A percentile compares a stretch with the other conserved stretches of the same genome.
phyloP scores from a whole-genome alignment of 1,140 invertebrate species.

The Argopecten irradians region DNA sequence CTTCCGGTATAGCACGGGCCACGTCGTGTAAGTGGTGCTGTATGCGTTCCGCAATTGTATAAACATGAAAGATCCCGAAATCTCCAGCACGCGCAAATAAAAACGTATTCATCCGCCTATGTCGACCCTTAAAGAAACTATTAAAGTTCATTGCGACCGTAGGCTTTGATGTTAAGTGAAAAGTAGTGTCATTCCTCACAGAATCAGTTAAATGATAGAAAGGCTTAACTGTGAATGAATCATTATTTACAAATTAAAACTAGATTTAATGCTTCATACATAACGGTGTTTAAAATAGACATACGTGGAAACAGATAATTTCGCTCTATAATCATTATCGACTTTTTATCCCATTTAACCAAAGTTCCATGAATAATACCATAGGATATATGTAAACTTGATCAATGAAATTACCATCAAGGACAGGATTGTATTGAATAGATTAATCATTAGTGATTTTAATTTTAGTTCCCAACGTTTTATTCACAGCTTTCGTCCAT shows the following conservation, averaged over 20 bases:
- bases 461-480: too few relatives aligned
- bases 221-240: not conserved
- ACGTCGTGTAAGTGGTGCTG: not conserved
- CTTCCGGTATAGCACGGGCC: not conserved
- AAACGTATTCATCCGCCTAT: not conserved
- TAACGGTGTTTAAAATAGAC: not conserved
- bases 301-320: not conserved
- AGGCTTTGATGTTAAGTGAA: conserved; percentile 8
- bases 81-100: conserved; percentile 6
- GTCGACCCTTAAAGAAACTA: not conserved
- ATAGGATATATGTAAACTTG: not conserved
- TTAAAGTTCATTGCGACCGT: not conserved
- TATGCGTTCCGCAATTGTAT: not conserved
- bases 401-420: not conserved
- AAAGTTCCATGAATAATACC: not conserved
- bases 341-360: not conserved
- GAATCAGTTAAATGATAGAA: not conserved
- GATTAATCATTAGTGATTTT: too few relatives aligned
- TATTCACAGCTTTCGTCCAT: too few relatives aligned
- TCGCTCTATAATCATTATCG: conserved; percentile 1
- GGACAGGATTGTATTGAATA: not conserved
- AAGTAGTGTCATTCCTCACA: not conserved
- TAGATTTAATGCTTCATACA: not conserved
- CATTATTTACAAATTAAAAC: conserved; percentile 23
- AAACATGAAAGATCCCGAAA: not conserved